Percentiles rank a stretch among this genome's conserved stretches.
Conservation (phyloP, 2,888 invertebrate species). For the Pherbina coryleti region DNA sequence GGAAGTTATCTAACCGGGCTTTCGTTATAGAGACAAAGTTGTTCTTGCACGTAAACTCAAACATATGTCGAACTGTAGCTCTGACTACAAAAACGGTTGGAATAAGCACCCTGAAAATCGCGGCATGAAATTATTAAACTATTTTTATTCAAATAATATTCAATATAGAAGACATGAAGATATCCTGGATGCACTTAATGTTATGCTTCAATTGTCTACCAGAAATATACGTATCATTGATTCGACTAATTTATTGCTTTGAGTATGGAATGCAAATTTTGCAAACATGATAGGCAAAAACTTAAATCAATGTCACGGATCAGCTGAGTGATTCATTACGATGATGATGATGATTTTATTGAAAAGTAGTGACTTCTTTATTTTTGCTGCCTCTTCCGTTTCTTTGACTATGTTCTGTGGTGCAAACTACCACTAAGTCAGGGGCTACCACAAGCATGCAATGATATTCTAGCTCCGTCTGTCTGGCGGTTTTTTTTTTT, state of each 20-base stretch:
- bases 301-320: constrained; percentile 22
- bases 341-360: background rate
- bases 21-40: no score
- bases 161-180: background rate
- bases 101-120: no score
- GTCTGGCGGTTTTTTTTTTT: background rate
- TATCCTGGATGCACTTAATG: background rate
- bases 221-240: background rate
- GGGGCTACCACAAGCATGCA: background rate
- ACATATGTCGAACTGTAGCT: no score
- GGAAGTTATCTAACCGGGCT: no score
- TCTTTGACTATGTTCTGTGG: background rate
- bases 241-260: background rate
- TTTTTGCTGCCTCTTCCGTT: background rate
- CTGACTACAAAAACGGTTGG: no score
- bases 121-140: no score
- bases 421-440: background rate
- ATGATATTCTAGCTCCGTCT: background rate
- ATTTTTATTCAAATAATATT: no score
- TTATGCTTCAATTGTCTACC: background rate
- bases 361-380: background rate
- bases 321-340: constrained; percentile 2
- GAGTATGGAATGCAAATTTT: background rate
- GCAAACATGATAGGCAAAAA: background rate
- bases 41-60: no score